Evolutionary conservation across 2,113 vertebrate genomes (phyloP).

Genomic region (Phalacrocorax carbo): DNA sequence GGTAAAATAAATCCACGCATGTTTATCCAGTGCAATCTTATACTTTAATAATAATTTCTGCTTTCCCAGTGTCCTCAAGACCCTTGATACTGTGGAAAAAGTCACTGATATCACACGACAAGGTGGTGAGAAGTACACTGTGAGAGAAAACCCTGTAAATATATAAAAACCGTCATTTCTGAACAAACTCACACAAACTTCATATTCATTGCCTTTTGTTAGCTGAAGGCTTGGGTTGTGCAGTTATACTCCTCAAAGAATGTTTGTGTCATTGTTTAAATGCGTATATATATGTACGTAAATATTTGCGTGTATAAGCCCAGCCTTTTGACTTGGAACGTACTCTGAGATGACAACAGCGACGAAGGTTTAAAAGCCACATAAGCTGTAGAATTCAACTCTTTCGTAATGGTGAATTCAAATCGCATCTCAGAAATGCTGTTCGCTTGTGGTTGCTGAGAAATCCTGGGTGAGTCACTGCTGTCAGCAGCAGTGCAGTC

Average conservation of each 20-base stretch:
- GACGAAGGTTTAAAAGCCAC: neutral
- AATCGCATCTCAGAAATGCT: neutral
- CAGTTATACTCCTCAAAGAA: neutral
- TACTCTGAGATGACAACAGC: neutral
- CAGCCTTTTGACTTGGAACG: neutral
- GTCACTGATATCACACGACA: neutral
- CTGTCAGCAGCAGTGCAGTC: neutral
- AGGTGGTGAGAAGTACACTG: neutral
- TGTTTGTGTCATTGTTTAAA: neutral
- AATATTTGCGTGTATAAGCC: neutral
- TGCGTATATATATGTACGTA: fast-evolving
- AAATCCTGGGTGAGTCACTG: neutral
- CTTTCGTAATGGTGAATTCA: neutral
- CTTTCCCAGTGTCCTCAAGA: neutral
- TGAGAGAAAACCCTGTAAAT: neutral
- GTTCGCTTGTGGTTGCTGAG: neutral
- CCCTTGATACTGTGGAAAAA: neutral
- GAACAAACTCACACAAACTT: neutral
- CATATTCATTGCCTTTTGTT: neutral
- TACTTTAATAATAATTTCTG: neutral
- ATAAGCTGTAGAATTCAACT: neutral
- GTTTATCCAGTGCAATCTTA: neutral
- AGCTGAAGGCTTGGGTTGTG: neutral
- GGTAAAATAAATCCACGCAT: neutral
- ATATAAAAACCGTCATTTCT: neutral